Conservation (phyloP, 2,113 vertebrate genomes). For the Podarcis cretensis region DNA sequence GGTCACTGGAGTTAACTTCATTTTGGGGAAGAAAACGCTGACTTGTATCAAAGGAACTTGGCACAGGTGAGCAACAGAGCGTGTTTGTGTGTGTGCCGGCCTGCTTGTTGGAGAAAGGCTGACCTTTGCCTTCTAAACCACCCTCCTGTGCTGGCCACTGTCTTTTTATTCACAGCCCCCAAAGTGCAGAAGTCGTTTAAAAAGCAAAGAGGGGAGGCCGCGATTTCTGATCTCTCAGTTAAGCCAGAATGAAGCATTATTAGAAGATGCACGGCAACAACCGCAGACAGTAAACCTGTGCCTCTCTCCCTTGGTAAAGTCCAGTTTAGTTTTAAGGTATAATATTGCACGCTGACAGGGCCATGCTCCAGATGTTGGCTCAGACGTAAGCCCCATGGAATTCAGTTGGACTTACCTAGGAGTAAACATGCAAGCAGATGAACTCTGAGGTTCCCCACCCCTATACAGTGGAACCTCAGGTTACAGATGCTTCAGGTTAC, state of each 20-base stretch:
- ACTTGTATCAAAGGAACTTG: background rate
- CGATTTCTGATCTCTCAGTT: background rate
- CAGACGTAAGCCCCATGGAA: background rate
- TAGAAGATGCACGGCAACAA: background rate
- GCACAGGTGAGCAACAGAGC: background rate
- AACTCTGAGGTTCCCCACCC: too few species aligned
- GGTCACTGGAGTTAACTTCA: conserved; percentile 47
- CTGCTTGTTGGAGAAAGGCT: background rate
- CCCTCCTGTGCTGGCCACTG: background rate
- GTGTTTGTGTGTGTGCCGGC: background rate
- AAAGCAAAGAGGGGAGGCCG: background rate
- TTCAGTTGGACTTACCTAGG: background rate
- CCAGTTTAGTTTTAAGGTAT: background rate
- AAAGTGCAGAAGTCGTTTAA: background rate
- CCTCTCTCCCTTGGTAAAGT: background rate
- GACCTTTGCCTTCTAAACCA: conserved; percentile 9
- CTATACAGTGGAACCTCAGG: background rate
- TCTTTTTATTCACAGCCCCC: conserved; percentile 5
- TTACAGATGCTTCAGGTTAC: too few species aligned
- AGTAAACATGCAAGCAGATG: background rate
- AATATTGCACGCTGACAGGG: background rate
- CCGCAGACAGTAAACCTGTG: background rate
- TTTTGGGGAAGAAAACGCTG: conserved; percentile 17
- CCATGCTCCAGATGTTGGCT: background rate
- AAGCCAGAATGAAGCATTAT: background rate